Evolutionary conservation across 2,888 invertebrate species (phyloP), one percentile per base, ranked within the genome.

Genomic region (Nomada hirtipes): DNA sequence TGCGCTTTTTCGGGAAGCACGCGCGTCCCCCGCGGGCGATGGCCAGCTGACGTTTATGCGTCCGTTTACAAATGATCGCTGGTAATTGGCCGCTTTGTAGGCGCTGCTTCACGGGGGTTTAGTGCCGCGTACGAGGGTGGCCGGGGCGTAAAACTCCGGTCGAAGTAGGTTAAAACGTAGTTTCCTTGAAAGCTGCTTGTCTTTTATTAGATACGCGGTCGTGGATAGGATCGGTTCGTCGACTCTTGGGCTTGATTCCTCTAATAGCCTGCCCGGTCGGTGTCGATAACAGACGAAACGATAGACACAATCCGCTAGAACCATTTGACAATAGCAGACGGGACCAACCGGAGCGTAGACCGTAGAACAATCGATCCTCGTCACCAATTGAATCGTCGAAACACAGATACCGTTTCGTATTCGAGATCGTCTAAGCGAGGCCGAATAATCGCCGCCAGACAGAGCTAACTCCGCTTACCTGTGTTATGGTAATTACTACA

Each of bases 401-500:
- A 55, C 10, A 4, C 18, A 18, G n/a, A 63, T 11, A 15, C 42
- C 2, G 20, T 15, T 47, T 20, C 47, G 20, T n/a, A 29, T 29
- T 23, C 64, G 64, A 36, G 20, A 11, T 42, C 55, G 71, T 13
- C 71, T 72, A 80, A 79, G 65, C 67, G 44, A 65, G 36, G 36
- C 52, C 70, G 81, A 76, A 79, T 83, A 82, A 87, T 82, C 78
- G 71, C 18, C 59, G 76, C 67, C 47, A 60, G 69, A 61, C 53
- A 72, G 47, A 42, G 69, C 67, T 67, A 79, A 76, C 76, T 64
- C 55, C 69, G 81, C 68, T 72, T 87, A 85, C 80, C 63, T 65
- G 76, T 92, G 90, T 91, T 89, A 88, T 86, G 88, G 86, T 91
- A 91, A 92, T 92, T 90, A 86, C 85, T 90, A 91, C 91, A 91